These are phyloP conservation scores for Oncorhynchus clarkii DNA, from an alignment of 2,113 vertebrate species.

Conservation along the genomic window DNA sequence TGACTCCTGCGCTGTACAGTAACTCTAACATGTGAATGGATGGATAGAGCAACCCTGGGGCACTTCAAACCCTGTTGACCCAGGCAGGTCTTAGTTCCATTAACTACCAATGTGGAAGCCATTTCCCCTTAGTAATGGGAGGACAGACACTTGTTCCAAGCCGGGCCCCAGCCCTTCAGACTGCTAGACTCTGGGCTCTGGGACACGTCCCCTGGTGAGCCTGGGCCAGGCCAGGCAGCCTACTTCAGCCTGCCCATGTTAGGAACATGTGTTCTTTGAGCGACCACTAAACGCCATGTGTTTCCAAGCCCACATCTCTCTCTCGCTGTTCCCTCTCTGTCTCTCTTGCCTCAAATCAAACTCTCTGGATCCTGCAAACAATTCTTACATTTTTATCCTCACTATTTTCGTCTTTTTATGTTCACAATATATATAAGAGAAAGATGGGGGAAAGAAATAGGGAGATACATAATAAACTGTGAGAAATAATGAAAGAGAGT, in stretches of 20 bases:
- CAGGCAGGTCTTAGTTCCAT: constrained; percentile 18
- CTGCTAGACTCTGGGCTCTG: too few relatives aligned
- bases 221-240: background rate
- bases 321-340: background rate
- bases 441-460: constrained; percentile 3
- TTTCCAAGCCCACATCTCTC: constrained; percentile 13
- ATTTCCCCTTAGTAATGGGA: constrained; percentile 23
- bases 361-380: constrained; percentile 30
- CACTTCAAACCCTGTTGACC: constrained; percentile 12
- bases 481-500: too few relatives aligned
- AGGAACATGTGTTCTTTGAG: too few relatives aligned
- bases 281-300: too few relatives aligned
- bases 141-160: background rate
- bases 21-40: too few relatives aligned
- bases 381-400: constrained; percentile 20
- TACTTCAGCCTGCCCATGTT: too few relatives aligned
- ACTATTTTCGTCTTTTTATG: constrained; percentile 35
- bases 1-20: too few relatives aligned
- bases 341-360: constrained; percentile 26
- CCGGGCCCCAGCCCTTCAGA: background rate
- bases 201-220: too few relatives aligned
- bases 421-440: constrained; percentile 20
- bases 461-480: too few relatives aligned
- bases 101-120: constrained; percentile 16
- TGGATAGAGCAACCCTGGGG: too few relatives aligned